These are phyloP conservation scores for Sussaba pulchella DNA, from an alignment of 2,888 invertebrate species.

Conservation along the genomic window DNA sequence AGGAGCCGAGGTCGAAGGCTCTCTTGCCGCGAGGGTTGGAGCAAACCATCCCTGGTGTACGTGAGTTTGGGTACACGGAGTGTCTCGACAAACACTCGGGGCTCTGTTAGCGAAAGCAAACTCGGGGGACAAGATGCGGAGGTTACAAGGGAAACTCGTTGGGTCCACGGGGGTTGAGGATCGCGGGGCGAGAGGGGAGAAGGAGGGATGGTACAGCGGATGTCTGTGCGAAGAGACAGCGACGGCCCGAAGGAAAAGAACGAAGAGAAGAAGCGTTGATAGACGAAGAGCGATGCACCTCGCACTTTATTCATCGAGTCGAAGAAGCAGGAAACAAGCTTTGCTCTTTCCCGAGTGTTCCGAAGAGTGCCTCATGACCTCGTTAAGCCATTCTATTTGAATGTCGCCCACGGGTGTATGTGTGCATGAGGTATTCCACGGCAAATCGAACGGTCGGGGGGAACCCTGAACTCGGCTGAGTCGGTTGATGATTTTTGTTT, in stretches of 20 bases:
- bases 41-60: constrained; percentile 54
- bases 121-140: constrained; percentile 57
- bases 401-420: constrained; percentile 17
- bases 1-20: too few species aligned
- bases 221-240: constrained; percentile 2
- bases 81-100: constrained; percentile 67
- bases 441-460: too few species aligned
- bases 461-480: too few species aligned
- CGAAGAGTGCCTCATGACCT: constrained; percentile 58
- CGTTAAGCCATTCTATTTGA: constrained; percentile 52
- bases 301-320: constrained; percentile 60
- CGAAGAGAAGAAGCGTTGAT: constrained; percentile 15
- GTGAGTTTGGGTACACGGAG: constrained; percentile 65
- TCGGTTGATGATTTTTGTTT: too few species aligned
- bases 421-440: too few species aligned
- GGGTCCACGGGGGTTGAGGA: constrained; percentile 1
- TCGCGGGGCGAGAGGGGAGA: constrained; percentile 13
- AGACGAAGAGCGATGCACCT: constrained; percentile 17
- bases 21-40: not conserved
- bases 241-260: constrained; percentile 30
- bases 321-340: constrained; percentile 55
- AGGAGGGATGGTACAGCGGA: constrained; percentile 8
- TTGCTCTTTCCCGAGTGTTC: constrained; percentile 52
- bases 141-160: constrained; percentile 55
- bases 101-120: constrained; percentile 61